Conservation (phyloP, 2,888 invertebrate genomes). For the Fragum whitleyi region DNA sequence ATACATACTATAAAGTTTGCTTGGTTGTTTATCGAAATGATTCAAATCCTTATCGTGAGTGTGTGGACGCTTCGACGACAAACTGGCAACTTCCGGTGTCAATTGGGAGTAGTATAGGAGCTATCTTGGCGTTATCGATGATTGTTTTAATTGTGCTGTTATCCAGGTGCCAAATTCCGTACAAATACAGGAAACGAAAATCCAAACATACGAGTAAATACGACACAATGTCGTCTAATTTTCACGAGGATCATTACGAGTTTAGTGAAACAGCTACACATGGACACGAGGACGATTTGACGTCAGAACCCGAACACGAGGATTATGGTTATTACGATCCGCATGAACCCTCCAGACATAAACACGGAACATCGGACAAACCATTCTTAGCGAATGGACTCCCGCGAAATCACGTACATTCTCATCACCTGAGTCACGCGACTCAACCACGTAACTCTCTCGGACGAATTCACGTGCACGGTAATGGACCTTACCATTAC, state of each 20-base stretch:
- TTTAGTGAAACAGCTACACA: constrained; percentile 80
- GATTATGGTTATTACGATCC: constrained; percentile 53
- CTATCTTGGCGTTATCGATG: constrained; percentile 79
- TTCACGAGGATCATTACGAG: constrained; percentile 77
- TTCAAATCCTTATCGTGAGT: constrained; percentile 70
- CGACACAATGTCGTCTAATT: constrained; percentile 80
- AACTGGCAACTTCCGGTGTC: constrained; percentile 82
- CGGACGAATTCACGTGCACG: constrained; percentile 41
- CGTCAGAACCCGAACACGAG: constrained; percentile 59
- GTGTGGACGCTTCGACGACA: constrained; percentile 79
- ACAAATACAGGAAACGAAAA: constrained; percentile 52
- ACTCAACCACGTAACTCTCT: constrained; percentile 45
- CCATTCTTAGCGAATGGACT: constrained; percentile 39
- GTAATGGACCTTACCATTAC: constrained; percentile 36
- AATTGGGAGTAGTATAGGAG: constrained; percentile 81
- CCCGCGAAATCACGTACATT: constrained; percentile 35
- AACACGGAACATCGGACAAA: constrained; percentile 30
- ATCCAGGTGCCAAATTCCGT: constrained; percentile 73
- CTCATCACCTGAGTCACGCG: constrained; percentile 30
- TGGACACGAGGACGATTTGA: constrained; percentile 72
- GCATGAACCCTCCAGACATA: constrained; percentile 20
- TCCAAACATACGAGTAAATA: constrained; percentile 70
- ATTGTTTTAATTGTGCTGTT: constrained; percentile 80
- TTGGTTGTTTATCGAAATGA: constrained; percentile 77
- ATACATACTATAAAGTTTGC: constrained; percentile 81